Base-by-base conservation (phyloP, 1,140 invertebrate species). In the Linepithema humile region DNA sequence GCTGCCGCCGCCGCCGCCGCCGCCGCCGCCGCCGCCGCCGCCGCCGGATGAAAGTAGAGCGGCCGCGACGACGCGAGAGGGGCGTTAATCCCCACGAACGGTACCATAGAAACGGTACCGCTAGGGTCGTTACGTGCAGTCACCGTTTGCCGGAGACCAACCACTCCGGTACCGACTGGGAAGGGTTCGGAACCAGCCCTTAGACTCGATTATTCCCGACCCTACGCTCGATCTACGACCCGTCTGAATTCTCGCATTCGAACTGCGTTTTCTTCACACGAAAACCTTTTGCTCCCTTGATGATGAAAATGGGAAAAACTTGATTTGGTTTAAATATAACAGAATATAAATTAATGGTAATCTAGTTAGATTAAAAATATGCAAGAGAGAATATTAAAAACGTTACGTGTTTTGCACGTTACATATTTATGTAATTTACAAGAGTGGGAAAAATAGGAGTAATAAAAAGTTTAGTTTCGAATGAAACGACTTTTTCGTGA, bases 21-120 rank as follows among this genome's bases (percentile, higher is more conserved):
- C 0, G 53, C 23, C 3, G 50, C 70, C 2, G 10, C 38, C 1
- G 38, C 38, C 3, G 70, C 69, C 20, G 53, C 57, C 6, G 29
- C 73, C 7, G 57, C 73, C 65, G 50, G 60, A 88, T 87, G 87
- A 87, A 85, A 91, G 89, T 85, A 84, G 86, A 88, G 80, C 82
- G 88, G 72, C 84, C 74, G 87, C 85, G 78, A 86, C 64, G 77
- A 88, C 75, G 83, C 85, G 80, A 87, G 91, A 91, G 90, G 89
- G 91, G 90, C 89, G 89, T 90, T 93, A 92, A 92, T 93, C 92
- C 90, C 85, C 78, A 90, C 88, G 89, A 92, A 92, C 92, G 92
- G 93, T 93, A 94, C 93, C 93, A 93, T 94, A 93, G 92, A 93
- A 93, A 94, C 92, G 92, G 92, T 94, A 93, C 92, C 92, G 90